Base-by-base conservation (phyloP, 2,797 vertebrate species). In the Numenius phaeopus region DNA sequence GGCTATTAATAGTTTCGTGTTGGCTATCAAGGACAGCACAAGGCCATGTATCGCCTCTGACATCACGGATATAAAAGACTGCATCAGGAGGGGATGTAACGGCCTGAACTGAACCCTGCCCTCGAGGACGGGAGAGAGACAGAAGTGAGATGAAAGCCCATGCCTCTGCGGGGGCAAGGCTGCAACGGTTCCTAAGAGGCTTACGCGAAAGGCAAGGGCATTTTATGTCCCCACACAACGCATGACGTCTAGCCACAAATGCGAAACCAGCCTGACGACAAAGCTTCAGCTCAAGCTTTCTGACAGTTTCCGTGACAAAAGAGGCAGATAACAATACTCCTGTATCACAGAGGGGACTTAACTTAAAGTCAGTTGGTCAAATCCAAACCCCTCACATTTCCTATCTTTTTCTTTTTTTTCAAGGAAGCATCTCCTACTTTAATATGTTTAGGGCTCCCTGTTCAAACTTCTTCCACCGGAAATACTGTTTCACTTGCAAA, bases 21-120 rank as follows among this genome's bases (percentile, higher is more conserved):
- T 84, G 59, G 83, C 71, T 34, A 58, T 47, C 85, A 90, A 96
- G 96, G 95, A 72, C 90, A 55, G 81, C 5, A 7, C 90, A 78
- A 93, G 92, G 94, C 94, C 54, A 3, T 5, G 42, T 55, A 62
- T 65, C 57, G 14, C 71, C 67, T 24, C 81, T 89, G 92, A 97
- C 94, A 94, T 85, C 87, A 89, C 1, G 3, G 92, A 89, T 77
- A 65, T 12, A 81, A 78, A 85, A 78, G 84, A 62, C 84, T 40
- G 73, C 78, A 93, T 75, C 78, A 44, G 89, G n/a, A 93, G 52
- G 61, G 86, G 75, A 92, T 7, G 49, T 27, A 47, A 78, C 8
- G 65, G 90, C 89, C 92, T 59, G 89, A 85, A 76, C 76, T 71
- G 76, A 97, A 91, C 88, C 71, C 30, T 81, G 73, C 42, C 73